Evolutionary conservation across 2,113 vertebrate species (phyloP), one percentile per base, ranked within the genome.

Genomic region (Eurystomus gularis): DNA sequence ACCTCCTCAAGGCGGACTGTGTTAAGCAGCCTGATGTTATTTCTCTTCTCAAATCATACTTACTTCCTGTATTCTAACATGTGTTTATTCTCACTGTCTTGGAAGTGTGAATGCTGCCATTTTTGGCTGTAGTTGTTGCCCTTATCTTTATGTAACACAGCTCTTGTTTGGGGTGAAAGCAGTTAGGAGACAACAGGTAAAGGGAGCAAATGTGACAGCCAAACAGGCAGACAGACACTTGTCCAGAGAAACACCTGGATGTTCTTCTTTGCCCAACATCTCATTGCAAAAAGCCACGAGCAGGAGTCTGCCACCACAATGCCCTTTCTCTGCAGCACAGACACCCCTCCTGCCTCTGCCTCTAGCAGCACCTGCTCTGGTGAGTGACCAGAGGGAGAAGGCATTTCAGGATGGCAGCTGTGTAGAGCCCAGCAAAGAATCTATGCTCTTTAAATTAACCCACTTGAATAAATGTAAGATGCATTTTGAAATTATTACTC

Each of bases 1-100:
- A 26, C 5, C 13, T 55, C 40, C 40, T 66, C 37, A 48, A 16
- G 0, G 0, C 0, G 46, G 31, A 10, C 29, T 35, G 35, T 5
- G 16, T 37, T 39, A 35, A 72, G 42, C 42, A 88, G 25, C 11
- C 76, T 77, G 62, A 46, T 2, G 4, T 58, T n/a, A 62, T 17
- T 86, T 90, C 64, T 86, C 55, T 82, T 92, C 68, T 70, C 51
- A 58, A 17, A 70, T 12, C 31, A 65, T 13, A 51, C 48, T 52
- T 48, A 15, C 13, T 60, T 71, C 52, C 26, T 80, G 91, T 84
- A 89, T 54, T 75, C 55, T 65, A 87, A 62, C 11, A 28, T 7
- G 7, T 16, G 35, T 78, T 81, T 89, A 83, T 62, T 78, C 51
- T 82, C 40, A n/a, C 46, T 11, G 20, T 21, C 68, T 78, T 29